Base-by-base conservation (phyloP, 2,888 invertebrate species). In the Mimachlamys varia region DNA sequence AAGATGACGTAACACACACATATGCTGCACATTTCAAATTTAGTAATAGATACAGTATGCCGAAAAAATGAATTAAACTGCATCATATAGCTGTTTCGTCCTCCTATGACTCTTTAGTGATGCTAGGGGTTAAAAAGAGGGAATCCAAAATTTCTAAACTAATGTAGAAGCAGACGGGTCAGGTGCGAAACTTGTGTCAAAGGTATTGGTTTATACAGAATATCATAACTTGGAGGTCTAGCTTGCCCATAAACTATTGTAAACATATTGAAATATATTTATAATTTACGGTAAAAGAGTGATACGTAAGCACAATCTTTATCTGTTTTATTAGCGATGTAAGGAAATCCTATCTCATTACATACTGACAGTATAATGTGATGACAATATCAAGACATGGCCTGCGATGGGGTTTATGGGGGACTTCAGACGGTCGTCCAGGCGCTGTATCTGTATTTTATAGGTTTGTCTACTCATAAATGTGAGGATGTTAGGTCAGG, bases 381-480 rank as follows among this genome's bases (percentile, higher is more conserved):
- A 76, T 33, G 76, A 76, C 76, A 76, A 33, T 33, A 76, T 76
- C 76, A 33, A 76, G 76, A 76, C 17, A 27, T 33, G 13, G 15
- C 76, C 15, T 76, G 76, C 13, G 62, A 22, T 62, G 76, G 76
- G 27, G 76, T 76, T 76, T 76, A 76, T 76, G 22, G 27, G 22
- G 76, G 27, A 76, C 76, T 13, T 76, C 76, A 76, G 76, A 76
- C 76, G 10, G 76, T 15, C 33, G 22, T 76, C 33, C 13, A 10
- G 12, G 33, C 76, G 76, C 76, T 76, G 76, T 76, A 76, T 76
- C 76, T 27, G 27, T 33, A 76, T 33, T 76, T 76, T 76, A 76
- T 76, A 33, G 76, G 76, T 7, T 15, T 10, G n/a, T 76, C 27
- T 33, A 0, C 27, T 33, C 76, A 76, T 76, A 33, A 76, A 76